phyloP scores from a whole-genome alignment of 2,113 vertebrate genomes.

The Maccullochella peelii region DNA sequence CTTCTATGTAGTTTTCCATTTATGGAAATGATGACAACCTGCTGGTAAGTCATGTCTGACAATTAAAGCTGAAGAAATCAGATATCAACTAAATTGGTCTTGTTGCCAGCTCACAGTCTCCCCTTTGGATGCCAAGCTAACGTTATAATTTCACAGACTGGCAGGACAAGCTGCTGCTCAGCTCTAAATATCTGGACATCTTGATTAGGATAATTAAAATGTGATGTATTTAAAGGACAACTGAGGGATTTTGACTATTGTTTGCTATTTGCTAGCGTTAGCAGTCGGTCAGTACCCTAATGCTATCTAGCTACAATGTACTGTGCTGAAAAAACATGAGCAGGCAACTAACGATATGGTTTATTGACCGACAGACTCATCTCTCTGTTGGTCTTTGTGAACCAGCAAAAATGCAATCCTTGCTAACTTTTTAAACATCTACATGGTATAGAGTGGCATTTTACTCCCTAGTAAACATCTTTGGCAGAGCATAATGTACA shows the following conservation, averaged over 20 bases:
- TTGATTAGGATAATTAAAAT: neutral
- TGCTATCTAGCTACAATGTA: neutral
- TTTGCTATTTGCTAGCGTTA: conserved; percentile 12
- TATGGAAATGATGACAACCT: no score
- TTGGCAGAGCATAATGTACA: no score
- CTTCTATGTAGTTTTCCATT: neutral
- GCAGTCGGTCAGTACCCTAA: neutral
- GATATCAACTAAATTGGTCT: neutral
- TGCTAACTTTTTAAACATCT: neutral
- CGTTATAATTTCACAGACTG: neutral
- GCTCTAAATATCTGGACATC: neutral
- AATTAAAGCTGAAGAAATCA: neutral
- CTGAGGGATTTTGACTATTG: conserved; percentile 5
- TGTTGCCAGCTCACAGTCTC: no score
- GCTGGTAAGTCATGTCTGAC: no score
- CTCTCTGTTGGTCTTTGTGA: neutral
- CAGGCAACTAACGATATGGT: no score
- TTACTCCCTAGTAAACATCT: neutral
- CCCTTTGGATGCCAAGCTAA: no score
- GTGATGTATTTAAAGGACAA: neutral
- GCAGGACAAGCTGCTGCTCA: neutral
- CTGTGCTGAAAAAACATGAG: conserved; percentile 2
- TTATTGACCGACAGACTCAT: neutral
- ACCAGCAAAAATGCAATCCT: no score
- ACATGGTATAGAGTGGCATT: neutral